Base-by-base conservation (phyloP, 2,888 invertebrate species). In the Meganola albula region DNA sequence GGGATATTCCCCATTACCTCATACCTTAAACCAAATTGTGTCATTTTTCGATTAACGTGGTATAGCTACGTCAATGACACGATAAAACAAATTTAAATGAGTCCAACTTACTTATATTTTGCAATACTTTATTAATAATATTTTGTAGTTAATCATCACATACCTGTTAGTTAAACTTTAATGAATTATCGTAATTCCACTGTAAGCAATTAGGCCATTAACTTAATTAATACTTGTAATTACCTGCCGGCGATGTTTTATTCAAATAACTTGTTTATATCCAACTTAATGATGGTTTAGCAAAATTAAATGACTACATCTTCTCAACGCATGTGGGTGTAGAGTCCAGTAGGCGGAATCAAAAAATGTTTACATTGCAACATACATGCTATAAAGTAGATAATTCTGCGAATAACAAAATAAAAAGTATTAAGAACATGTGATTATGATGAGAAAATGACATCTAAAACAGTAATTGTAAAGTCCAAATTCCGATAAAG, bases 311-410 rank as follows among this genome's bases (percentile, higher is more conserved):
- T n/a, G n/a, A n/a, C n/a, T n/a, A n/a, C 58, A 60, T 55, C 44
- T 53, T 43, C 52, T 34, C 50, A 63, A 61, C 55, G 40, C 45
- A 35, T 53, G 74, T 74, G 64, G 74, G 74, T 56, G 70, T 62
- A 54, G 53, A 49, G 58, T 56, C 41, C 40, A 58, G 71, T 72
- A 60, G 73, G 74, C 58, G 68, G 53, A 38, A 61, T 74, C 73
- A 62, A 62, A 73, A 67, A 77, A 78, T 63, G 58, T 58, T 62
- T 54, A 57, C 59, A 45, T 58, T 70, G 55, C 64, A 49, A 63
- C 61, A 65, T 45, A 56, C 40, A 53, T 44, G 22, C 24, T 54
- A 53, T 50, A 53, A 43, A 51, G 45, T 39, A 37, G 44, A 48
- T 45, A 51, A 49, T 67, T 64, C 65, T 62, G 59, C 60, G 53